Evolutionary conservation across 2,113 vertebrate genomes (phyloP), one percentile per base, ranked within the genome.

Genomic region (Corythoichthys intestinalis): DNA sequence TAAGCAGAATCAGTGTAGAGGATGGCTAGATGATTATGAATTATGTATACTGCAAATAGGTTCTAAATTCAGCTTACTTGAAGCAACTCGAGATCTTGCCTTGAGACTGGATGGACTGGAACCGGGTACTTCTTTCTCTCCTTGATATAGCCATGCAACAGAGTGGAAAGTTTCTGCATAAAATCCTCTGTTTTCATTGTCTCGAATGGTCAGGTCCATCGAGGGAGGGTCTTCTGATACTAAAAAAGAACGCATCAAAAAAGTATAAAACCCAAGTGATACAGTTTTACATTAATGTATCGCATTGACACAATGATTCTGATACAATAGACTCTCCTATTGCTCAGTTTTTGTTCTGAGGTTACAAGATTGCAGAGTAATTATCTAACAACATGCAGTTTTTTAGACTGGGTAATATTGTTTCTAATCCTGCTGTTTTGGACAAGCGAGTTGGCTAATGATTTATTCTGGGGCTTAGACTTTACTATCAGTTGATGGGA

Each of bases 111-210:
- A 87, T 11, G 91, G 87, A 53, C 91, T 89, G 20, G 90, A 82
- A 17, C 85, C 85, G 0, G 92, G 86, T 57, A 79, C 88, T 14
- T 75, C 87, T 15, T 94, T 90, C 70, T 95, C 94, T 56, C 94
- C 95, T 81, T 86, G 89, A 83, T 95, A 98, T 69, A 96, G 89
- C 95, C 96, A 96, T 1, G 94, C 90, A 28, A 92, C 88, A 20
- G 93, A 96, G 74, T 96, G 94, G 72, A 96, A 97, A 4, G 92
- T 96, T 85, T 97, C 96, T 1, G 91, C 94, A 65, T 97, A 96
- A 86, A 97, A 96, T 3, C 93, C 92, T 77, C 91, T 92, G 13
- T 94, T 93, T 35, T 95, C 92, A n/a, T 83, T 88, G 79, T 93
- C 90, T 68, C 60, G 62, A 70, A 90, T 58, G 9, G 89, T 80